Evolutionary conservation across 1,140 invertebrate genomes (phyloP), one percentile per base, ranked within the genome.

Genomic region (Hermetia illucens): DNA sequence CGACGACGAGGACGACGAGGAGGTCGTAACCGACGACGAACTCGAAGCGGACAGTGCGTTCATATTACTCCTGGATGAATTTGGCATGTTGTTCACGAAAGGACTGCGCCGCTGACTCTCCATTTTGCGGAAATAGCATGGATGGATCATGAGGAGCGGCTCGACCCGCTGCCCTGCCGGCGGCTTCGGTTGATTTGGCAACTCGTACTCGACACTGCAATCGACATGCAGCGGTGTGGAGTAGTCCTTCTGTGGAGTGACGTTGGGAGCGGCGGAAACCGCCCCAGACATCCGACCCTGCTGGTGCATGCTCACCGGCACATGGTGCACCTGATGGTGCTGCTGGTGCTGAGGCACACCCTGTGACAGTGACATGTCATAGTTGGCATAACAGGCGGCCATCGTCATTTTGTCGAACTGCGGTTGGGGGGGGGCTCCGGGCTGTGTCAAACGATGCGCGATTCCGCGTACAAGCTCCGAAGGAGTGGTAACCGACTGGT

Each of bases 151-250:
- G 35, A 84, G 69, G 46, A 84, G 65, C 17, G 80, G 81, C 53
- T 82, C 80, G 45, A 74, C 71, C 39, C 75, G 68, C 42, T 75
- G 76, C 20, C 79, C 79, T 45, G 75, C 75, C 42, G 82, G 80
- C 40, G 81, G 80, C 56, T 82, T 82, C 21, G 80, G 79, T 58
- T 80, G 76, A 50, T 80, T 80, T 39, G 81, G 81, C 50, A 85
- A 65, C 63, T 84, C 81, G 66, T 84, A 85, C 62, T 85, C 81
- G 40, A 84, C 80, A 65, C 79, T 83, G 64, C 81, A 83, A 59
- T 84, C 81, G 44, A 84, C 81, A 64, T 81, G 78, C 53, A 85
- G 65, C 42, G 81, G 80, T 52, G 77, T 71, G 49, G 73, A 77
- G 63, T 80, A 84, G 61, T 85, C 80, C 62, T 79, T 79, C 51